Conservation (phyloP, 2,113 vertebrate genomes). For the Mystacornis crossleyi region DNA sequence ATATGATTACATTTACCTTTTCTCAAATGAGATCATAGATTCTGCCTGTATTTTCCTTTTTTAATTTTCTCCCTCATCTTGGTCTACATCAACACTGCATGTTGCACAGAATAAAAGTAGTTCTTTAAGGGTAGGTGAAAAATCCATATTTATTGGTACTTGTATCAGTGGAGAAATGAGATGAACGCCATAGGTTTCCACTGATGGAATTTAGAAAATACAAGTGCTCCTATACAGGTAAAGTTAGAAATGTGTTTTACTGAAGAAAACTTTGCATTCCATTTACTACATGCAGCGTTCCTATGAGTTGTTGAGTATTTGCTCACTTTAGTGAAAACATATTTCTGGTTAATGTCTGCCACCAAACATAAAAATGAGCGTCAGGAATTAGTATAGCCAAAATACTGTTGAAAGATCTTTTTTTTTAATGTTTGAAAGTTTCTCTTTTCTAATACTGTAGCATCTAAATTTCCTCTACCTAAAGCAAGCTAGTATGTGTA, state of each 20-base stretch:
- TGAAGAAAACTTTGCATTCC: background rate
- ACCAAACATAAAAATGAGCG: background rate
- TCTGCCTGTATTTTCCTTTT: background rate
- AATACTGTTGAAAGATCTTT: background rate
- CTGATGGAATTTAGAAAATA: background rate
- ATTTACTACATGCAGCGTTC: rapidly evolving
- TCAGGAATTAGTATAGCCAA: background rate
- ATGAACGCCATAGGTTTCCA: background rate
- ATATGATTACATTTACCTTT: background rate
- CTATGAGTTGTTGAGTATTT: background rate
- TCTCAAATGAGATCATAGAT: background rate
- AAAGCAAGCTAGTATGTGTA: background rate
- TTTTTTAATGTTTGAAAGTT: background rate
- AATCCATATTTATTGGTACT: background rate
- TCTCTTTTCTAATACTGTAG: background rate
- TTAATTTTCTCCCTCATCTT: background rate
- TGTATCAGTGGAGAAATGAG: background rate
- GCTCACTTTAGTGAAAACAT: background rate
- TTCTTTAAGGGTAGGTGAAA: background rate
- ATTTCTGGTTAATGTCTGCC: background rate
- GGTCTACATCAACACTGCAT: background rate
- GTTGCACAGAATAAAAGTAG: background rate
- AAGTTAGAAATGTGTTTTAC: background rate
- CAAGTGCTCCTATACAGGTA: background rate
- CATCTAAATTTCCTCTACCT: background rate